A percentile compares a stretch with the other conserved stretches of the same genome.
Evolutionary conservation across 2,797 vertebrate genomes (phyloP).

Genomic region (Eulemur rubriventer): DNA sequence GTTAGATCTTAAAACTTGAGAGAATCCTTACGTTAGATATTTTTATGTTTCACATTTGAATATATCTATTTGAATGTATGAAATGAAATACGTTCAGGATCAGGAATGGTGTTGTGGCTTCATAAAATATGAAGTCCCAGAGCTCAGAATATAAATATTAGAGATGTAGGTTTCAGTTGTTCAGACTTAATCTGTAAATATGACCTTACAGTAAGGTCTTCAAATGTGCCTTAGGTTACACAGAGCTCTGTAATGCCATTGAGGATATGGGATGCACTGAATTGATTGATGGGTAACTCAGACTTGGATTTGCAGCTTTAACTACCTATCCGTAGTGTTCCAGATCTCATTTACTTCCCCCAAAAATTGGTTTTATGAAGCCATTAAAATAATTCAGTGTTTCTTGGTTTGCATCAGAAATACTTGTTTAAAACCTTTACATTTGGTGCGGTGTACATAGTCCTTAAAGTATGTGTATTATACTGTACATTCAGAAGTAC

Average conservation of each 20-base stretch:
- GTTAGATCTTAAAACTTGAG: neutral
- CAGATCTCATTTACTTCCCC: neutral
- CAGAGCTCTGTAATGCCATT: accelerated
- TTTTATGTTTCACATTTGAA: neutral
- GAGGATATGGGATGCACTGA: neutral
- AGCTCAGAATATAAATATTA: neutral
- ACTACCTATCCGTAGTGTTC: neutral
- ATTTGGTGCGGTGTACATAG: neutral
- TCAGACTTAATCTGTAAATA: neutral
- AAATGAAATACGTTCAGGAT: neutral
- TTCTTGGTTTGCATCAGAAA: neutral
- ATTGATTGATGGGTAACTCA: neutral
- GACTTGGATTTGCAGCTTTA: neutral
- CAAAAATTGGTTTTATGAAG: neutral
- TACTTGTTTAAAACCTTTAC: neutral
- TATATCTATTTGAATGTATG: neutral
- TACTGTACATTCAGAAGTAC: neutral
- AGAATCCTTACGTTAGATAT: neutral
- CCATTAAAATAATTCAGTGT: neutral
- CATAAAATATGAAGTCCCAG: neutral
- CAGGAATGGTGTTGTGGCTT: neutral
- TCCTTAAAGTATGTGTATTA: neutral
- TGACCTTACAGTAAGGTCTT: neutral
- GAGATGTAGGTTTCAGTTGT: neutral
- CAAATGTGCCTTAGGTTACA: neutral